Conservation (phyloP, 2,797 vertebrate species). For the Coranthus polyacanthus region DNA sequence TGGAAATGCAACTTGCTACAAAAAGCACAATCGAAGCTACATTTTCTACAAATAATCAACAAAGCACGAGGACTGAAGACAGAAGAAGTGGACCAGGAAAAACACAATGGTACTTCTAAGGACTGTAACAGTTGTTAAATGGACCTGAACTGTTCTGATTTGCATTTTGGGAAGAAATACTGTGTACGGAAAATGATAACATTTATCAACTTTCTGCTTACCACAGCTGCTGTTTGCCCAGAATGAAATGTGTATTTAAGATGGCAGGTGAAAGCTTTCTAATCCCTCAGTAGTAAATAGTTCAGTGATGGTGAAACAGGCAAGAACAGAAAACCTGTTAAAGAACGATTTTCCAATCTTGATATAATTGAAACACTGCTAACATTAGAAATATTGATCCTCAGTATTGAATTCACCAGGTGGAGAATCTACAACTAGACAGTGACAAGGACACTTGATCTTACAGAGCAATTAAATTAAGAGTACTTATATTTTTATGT, state of each 20-base stretch:
- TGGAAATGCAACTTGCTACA: too few species aligned
- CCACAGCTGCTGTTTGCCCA: background rate
- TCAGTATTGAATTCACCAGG: conserved; percentile 31
- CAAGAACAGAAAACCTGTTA: conserved; percentile 23
- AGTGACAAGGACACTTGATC: conserved; percentile 32
- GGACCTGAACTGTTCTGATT: background rate
- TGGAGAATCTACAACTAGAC: conserved; percentile 25
- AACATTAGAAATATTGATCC: conserved; percentile 54
- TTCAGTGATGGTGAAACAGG: conserved; percentile 8
- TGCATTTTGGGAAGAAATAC: background rate
- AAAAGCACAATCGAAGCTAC: too few species aligned
- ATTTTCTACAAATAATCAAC: too few species aligned
- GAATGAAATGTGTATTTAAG: background rate
- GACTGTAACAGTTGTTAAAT: background rate
- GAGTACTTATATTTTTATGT: too few species aligned
- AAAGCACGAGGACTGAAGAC: too few species aligned
- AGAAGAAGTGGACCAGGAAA: background rate
- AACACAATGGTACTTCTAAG: background rate
- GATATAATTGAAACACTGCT: conserved; percentile 46
- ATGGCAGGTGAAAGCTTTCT: background rate
- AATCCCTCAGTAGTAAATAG: background rate
- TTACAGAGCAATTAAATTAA: background rate
- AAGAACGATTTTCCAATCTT: conserved; percentile 24
- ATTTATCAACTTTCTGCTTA: background rate
- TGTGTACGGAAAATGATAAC: too few species aligned